Conservation (phyloP, 2,113 vertebrate genomes). For the Galemys pyrenaicus region DNA sequence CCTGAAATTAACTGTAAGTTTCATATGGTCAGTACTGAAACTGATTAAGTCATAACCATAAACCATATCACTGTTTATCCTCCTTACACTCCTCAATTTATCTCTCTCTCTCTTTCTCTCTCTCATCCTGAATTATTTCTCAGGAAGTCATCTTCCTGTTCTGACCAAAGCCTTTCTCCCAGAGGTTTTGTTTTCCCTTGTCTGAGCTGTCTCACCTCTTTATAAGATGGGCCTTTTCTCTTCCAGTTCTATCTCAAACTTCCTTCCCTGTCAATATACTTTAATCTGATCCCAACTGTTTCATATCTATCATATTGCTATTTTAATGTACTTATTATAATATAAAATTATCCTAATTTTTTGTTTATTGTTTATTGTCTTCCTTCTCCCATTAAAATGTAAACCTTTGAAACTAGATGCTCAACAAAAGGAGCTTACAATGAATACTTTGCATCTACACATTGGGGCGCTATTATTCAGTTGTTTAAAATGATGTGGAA, state of each 20-base stretch:
- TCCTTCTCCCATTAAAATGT: not conserved
- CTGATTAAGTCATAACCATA: not conserved
- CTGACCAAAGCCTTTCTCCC: not conserved
- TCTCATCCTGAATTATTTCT: not conserved
- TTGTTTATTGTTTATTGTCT: not conserved
- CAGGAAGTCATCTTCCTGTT: not conserved
- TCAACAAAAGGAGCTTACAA: not conserved
- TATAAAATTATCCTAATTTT: not conserved
- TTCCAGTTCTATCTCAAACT: not conserved
- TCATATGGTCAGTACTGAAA: not conserved
- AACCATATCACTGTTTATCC: not conserved
- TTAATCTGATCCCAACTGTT: not conserved
- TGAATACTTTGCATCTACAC: not conserved
- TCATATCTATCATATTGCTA: not conserved
- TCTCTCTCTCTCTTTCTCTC: not conserved
- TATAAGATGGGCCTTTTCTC: not conserved
- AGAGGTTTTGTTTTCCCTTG: not conserved
- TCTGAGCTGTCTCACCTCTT: not conserved
- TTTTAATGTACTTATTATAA: not conserved
- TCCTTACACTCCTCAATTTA: not conserved
- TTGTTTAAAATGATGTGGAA: not conserved
- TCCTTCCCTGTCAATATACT: not conserved
- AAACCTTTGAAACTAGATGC: slow-evolving; percentile 18
- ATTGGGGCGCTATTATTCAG: not conserved
- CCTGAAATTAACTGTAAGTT: not conserved